Evolutionary conservation across 2,888 invertebrate genomes (phyloP), one percentile per base, ranked within the genome.

Genomic region (Temnothorax unifasciatus): DNA sequence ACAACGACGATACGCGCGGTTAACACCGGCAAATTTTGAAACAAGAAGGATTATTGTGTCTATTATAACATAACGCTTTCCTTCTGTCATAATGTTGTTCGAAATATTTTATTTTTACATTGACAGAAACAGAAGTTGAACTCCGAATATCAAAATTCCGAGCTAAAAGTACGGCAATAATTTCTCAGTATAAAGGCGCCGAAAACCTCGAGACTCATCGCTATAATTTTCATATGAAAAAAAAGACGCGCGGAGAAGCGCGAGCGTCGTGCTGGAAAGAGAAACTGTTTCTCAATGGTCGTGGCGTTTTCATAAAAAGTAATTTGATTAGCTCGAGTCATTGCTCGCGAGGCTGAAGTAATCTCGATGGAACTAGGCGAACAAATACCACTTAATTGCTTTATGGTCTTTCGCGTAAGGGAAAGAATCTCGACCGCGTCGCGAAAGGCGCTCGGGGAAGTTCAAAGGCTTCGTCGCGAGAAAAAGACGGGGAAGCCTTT

Each of bases 401-500:
- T 82, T 82, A 82, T 76, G 41, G 63, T 76, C 76, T 82, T 82
- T 82, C 63, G 44, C 54, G 61, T 63, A 82, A 64, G 76, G 57
- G 64, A 85, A 85, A 82, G 73, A 86, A 84, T 85, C 52, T 84
- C 68, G 74, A 59, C 47, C 84, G 75, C 52, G 77, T 44, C 68
- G 82, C 75, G 41, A 73, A 81, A 81, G 57, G 47, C 59, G 25
- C 59, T 59, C 66, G 69, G 82, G 71, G 61, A 74, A 76, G 73
- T 90, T 90, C 82, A 85, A 85, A 86, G 92, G 90, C 63, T 86
- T 92, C 91, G 59, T 68, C 63, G 71, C 47, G 25, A 85, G 21
- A 83, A 79, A 83, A 79, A 76, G 69, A 73, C 50, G 73, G 47
- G 25, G 92, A 93, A 93, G 82, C 93, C 93, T 83, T 86, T 88